These are phyloP conservation scores for Nyleta sp. DNA, from an alignment of 2,888 invertebrate species.

Conservation along the genomic window DNA sequence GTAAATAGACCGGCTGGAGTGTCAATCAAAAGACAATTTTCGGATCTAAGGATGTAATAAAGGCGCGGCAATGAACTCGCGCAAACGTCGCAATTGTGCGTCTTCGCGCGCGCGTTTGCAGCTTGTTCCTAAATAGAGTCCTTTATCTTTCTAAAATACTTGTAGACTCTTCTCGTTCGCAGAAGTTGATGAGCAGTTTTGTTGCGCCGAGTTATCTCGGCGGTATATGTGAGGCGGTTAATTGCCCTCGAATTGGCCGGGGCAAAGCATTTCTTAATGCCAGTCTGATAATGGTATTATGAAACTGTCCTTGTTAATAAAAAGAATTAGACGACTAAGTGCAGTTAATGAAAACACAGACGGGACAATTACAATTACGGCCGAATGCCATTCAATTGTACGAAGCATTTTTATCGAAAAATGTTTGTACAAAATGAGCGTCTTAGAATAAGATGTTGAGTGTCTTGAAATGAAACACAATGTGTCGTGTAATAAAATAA, in stretches of 20 bases:
- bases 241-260: constrained; percentile 43
- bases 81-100: constrained; percentile 1
- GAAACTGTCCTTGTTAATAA: constrained; percentile 28
- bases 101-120: constrained; percentile 7
- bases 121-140: constrained; percentile 33
- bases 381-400: no score
- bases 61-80: background rate
- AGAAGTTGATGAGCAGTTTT: constrained; percentile 50
- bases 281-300: constrained; percentile 23
- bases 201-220: constrained; percentile 41
- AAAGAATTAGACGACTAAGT: constrained; percentile 32
- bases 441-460: no score
- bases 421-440: no score
- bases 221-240: constrained; percentile 42
- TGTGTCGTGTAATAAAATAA: no score
- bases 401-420: no score
- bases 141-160: constrained; percentile 51
- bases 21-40: constrained; percentile 25
- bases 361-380: background rate
- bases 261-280: constrained; percentile 35
- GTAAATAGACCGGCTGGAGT: background rate
- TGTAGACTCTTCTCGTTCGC: constrained; percentile 34
- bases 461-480: no score
- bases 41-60: constrained; percentile 23
- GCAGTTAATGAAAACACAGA: constrained; percentile 26